Conservation (phyloP, 92 coral and sea anemone species). For the Zoanthus sansibaricus region DNA sequence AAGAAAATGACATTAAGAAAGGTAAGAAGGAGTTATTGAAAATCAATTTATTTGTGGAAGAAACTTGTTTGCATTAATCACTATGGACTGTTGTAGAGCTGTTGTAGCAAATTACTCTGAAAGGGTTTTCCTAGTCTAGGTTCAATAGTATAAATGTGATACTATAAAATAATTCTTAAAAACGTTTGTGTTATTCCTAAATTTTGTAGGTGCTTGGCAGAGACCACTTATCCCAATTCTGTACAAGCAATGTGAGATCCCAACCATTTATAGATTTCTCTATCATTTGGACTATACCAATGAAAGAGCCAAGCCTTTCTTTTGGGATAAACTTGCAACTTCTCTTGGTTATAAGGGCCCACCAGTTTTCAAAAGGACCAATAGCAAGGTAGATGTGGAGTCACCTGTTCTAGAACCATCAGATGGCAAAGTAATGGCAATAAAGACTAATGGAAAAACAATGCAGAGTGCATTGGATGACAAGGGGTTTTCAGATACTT, state of each 20-base stretch:
- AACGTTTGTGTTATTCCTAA: not conserved
- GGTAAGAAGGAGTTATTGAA: no score
- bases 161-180: no score
- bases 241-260: conserved; percentile 70
- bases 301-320: conserved; percentile 26
- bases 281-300: conserved; percentile 72
- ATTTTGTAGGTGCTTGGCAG: conserved; percentile 66
- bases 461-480: not conserved
- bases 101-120: no score
- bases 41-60: no score
- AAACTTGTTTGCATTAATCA: no score
- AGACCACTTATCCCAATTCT: conserved; percentile 78
- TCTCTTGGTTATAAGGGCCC: conserved; percentile 1
- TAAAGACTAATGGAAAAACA: not conserved
- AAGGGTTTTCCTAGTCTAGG: no score
- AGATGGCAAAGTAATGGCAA: not conserved
- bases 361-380: not conserved
- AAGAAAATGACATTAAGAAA: no score
- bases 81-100: no score
- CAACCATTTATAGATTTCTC: conserved; percentile 58
- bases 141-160: no score
- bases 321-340: conserved; percentile 43
- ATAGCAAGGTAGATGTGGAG: not conserved
- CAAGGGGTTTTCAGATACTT: not conserved
- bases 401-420: not conserved